Evolutionary conservation across 1,140 invertebrate genomes (phyloP), one percentile per base, ranked within the genome.

Genomic region (Oreohelix idahoensis): DNA sequence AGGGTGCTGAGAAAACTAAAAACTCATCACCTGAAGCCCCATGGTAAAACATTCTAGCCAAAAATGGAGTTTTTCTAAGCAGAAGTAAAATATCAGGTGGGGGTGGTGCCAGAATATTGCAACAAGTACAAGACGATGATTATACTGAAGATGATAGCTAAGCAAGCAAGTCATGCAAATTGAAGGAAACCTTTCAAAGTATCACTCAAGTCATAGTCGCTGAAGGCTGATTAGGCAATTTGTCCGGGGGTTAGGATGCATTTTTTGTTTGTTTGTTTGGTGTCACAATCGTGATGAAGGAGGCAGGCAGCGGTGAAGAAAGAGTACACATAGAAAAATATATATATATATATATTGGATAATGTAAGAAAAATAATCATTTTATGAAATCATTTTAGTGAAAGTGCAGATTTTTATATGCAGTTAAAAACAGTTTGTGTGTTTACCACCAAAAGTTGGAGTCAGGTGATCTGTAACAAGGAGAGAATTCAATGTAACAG

Each of bases 201-300:
- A 38, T 81, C 79, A 20, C 79, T 66, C 38, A 81, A 71, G 26
- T 81, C 79, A 36, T 81, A 71, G 66, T 81, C 79, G 32, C 66
- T 71, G 77, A 36, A 79, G 32, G 58, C 77, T 79, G 77, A 39
- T 58, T n/a, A 74, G 26, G 20, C n/a, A n/a, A n/a, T n/a, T n/a
- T n/a, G n/a, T n/a, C n/a, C n/a, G n/a, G n/a, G n/a, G n/a, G n/a
- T n/a, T n/a, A n/a, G n/a, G n/a, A n/a, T n/a, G n/a, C n/a, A n/a
- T n/a, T n/a, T n/a, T n/a, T n/a, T n/a, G n/a, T n/a, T n/a, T n/a
- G n/a, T n/a, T n/a, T n/a, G n/a, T n/a, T n/a, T n/a, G n/a, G n/a
- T 26, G 29, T 49, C 71, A 39, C 38, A 39, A 1, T 26, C 42
- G n/a, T 26, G n/a, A 35, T 15, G n/a, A n/a, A n/a, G 26, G 8